phyloP scores from a whole-genome alignment of 2,797 vertebrate species.

The Malacoraja senta region DNA sequence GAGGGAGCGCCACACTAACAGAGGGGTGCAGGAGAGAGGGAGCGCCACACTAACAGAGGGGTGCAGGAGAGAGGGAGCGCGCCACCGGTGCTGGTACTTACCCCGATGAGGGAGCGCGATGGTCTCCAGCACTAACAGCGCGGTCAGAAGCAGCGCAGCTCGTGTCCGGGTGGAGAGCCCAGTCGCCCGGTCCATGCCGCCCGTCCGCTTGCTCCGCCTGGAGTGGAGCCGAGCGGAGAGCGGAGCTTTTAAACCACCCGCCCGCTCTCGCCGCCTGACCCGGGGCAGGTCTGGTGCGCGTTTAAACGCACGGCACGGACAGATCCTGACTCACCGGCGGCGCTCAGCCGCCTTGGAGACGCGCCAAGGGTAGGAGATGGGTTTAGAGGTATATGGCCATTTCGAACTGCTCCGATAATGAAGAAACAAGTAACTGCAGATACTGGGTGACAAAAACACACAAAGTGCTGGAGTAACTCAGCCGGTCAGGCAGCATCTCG shows the following conservation, averaged over 20 bases:
- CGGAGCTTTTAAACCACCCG: not conserved
- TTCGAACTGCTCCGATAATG: no score
- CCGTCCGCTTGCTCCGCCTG: not conserved
- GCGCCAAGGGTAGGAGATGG: no score
- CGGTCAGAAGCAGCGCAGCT: not conserved
- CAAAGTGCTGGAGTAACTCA: no score
- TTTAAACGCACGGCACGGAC: not conserved
- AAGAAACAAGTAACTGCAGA: no score
- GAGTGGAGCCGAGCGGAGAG: not conserved
- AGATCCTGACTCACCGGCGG: not conserved
- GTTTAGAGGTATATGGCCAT: no score
- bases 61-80: no score
- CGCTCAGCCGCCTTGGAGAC: no score
- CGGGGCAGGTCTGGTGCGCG: not conserved
- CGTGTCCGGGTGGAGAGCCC: not conserved
- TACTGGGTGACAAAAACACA: no score
- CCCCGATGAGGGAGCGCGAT: not conserved
- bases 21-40: no score
- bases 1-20: no score
- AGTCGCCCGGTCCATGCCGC: not conserved
- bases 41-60: no score
- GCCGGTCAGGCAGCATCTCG: no score
- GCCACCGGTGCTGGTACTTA: not conserved
- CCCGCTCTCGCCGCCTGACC: not conserved
- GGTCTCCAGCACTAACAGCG: not conserved